phyloP scores from a whole-genome alignment of 2,888 invertebrate genomes.

The Lycocerus yunnanus region DNA sequence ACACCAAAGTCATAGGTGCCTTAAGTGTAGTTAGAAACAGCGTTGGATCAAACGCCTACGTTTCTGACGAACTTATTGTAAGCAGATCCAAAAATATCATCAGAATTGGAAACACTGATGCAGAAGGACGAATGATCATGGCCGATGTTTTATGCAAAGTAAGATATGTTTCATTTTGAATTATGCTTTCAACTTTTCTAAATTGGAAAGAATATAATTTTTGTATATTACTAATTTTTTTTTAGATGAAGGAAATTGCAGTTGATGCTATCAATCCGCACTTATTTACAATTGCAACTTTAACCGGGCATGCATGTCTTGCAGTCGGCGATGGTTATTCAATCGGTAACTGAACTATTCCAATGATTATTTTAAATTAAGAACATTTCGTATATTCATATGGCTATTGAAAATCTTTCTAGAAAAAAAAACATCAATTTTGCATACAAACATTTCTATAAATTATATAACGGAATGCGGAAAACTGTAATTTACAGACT shows the following conservation, averaged over 20 bases:
- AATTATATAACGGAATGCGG: too few relatives aligned
- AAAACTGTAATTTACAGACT: background rate
- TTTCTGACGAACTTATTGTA: constrained; percentile 87
- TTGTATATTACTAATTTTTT: background rate
- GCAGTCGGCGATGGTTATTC: constrained; percentile 73
- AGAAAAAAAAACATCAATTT: too few relatives aligned
- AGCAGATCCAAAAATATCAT: constrained; percentile 82
- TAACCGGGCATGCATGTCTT: constrained; percentile 83
- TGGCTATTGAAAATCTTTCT: too few relatives aligned
- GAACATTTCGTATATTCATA: too few relatives aligned
- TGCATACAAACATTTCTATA: too few relatives aligned
- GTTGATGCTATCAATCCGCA: constrained; percentile 74
- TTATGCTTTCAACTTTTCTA: too few relatives aligned
- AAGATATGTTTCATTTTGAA: constrained; percentile 45
- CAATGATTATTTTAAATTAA: background rate
- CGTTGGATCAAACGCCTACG: constrained; percentile 85
- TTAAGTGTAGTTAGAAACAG: constrained; percentile 89
- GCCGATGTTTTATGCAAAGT: constrained; percentile 83
- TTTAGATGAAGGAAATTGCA: constrained; percentile 72
- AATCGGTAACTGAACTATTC: constrained; percentile 60
- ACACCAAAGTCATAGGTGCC: constrained; percentile 79
- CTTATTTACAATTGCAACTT: constrained; percentile 87
- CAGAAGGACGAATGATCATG: constrained; percentile 94
- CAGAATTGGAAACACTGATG: constrained; percentile 92
- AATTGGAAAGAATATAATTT: background rate